phyloP scores from a whole-genome alignment of 1,140 invertebrate species.

The Piezodorus guildinii region DNA sequence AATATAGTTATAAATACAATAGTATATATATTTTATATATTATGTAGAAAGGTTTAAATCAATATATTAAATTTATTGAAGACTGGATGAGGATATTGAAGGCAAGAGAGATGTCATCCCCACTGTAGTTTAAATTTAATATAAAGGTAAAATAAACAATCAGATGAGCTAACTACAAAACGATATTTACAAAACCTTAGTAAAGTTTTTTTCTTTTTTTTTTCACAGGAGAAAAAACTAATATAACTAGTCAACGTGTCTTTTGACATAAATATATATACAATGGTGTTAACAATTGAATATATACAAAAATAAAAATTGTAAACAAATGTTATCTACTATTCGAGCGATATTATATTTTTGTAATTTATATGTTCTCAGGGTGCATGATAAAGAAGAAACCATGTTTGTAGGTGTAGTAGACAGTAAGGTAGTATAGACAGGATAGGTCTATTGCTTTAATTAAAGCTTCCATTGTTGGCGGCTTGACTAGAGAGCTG shows the following conservation, averaged over 20 bases:
- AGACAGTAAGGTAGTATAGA: not conserved
- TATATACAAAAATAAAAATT: constrained; percentile 18
- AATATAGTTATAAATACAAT: not conserved
- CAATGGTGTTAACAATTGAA: constrained; percentile 19
- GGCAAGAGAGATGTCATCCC: not conserved
- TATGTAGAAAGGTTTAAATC: constrained; percentile 1
- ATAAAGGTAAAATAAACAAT: constrained; percentile 11
- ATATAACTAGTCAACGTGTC: constrained; percentile 20
- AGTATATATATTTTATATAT: not conserved
- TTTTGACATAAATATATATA: constrained; percentile 22
- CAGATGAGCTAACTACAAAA: constrained; percentile 9
- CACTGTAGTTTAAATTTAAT: constrained; percentile 8
- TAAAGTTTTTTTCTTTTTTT: not conserved
- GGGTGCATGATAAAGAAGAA: constrained; percentile 8
- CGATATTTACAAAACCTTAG: constrained; percentile 12
- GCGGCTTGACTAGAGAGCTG: constrained; percentile 10
- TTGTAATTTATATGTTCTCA: constrained; percentile 7
- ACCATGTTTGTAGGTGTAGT: not conserved
- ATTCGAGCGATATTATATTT: constrained; percentile 10
- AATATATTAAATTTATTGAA: not conserved
- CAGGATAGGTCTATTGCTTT: constrained; percentile 12
- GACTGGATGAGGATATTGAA: not conserved
- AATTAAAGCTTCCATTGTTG: constrained; percentile 6
- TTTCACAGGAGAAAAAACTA: constrained; percentile 14
- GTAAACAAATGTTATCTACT: constrained; percentile 20